Conservation (phyloP, 2,888 invertebrate genomes). For the Criorhina ranunculi region DNA sequence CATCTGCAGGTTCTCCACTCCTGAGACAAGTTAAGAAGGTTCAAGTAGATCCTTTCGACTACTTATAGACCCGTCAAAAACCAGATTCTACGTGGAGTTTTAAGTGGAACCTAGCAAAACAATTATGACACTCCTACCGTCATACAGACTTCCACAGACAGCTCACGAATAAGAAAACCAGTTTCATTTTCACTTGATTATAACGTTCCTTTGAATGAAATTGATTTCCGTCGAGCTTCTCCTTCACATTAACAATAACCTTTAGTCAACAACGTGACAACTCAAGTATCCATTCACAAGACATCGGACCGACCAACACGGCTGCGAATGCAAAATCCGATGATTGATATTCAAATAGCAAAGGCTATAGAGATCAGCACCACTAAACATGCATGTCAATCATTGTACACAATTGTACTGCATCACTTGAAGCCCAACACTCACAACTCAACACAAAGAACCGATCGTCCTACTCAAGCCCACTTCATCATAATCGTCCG, state of each 20-base stretch:
- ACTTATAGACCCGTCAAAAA: no score
- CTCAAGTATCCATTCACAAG: conserved; percentile 52
- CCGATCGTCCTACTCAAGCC: conserved; percentile 52
- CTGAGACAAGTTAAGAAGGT: no score
- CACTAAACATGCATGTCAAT: conserved; percentile 62
- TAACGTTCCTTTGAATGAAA: not conserved
- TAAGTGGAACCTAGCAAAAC: no score
- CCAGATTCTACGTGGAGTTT: no score
- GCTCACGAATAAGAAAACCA: not conserved
- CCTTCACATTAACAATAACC: conserved; percentile 43
- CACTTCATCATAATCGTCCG: conserved; percentile 40
- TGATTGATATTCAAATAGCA: conserved; percentile 66
- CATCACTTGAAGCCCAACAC: conserved; percentile 33
- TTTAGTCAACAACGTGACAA: conserved; percentile 44
- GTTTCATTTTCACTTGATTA: not conserved
- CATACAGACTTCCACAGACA: no score
- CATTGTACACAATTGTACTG: conserved; percentile 32
- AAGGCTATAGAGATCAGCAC: conserved; percentile 50
- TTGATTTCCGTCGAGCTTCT: conserved; percentile 21
- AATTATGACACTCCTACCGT: no score
- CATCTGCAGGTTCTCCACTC: no score
- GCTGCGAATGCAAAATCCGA: conserved; percentile 44
- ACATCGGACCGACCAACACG: not conserved
- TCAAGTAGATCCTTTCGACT: no score
- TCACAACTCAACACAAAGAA: conserved; percentile 42